phyloP scores from a whole-genome alignment of 2,113 vertebrate species.

The Coreoperca whiteheadi region DNA sequence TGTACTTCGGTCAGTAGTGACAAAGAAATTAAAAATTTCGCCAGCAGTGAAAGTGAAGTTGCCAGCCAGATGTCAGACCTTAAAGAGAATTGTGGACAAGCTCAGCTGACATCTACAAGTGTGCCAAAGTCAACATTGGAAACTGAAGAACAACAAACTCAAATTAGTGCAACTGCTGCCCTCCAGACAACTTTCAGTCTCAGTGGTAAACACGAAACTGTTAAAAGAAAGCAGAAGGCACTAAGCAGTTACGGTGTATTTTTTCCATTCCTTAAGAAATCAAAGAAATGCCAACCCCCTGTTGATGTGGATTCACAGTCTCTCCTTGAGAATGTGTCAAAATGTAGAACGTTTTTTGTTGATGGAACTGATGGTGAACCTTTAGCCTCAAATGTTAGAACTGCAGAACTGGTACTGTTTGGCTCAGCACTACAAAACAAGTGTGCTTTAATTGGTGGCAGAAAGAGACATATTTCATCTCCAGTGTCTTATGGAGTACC shows the following conservation, averaged over 20 bases:
- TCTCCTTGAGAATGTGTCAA: background rate
- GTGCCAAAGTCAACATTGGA: background rate
- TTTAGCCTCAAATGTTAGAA: background rate
- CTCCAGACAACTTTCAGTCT: background rate
- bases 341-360: background rate
- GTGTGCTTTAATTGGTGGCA: background rate
- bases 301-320: conserved; percentile 1
- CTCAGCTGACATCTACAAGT: background rate
- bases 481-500: background rate
- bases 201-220: background rate
- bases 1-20: background rate
- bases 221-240: conserved; percentile 18
- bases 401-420: conserved; percentile 68
- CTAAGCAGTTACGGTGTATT: background rate
- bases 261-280: background rate
- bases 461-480: background rate
- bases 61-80: background rate
- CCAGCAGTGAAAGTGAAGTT: conserved; percentile 6
- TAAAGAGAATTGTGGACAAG: background rate
- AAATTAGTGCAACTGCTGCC: background rate
- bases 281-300: background rate
- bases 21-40: background rate
- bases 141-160: conserved; percentile 9
- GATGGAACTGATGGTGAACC: background rate
- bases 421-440: conserved; percentile 56